Evolutionary conservation across 2,113 vertebrate genomes (phyloP).

Genomic region (Tonatia bakeri): DNA sequence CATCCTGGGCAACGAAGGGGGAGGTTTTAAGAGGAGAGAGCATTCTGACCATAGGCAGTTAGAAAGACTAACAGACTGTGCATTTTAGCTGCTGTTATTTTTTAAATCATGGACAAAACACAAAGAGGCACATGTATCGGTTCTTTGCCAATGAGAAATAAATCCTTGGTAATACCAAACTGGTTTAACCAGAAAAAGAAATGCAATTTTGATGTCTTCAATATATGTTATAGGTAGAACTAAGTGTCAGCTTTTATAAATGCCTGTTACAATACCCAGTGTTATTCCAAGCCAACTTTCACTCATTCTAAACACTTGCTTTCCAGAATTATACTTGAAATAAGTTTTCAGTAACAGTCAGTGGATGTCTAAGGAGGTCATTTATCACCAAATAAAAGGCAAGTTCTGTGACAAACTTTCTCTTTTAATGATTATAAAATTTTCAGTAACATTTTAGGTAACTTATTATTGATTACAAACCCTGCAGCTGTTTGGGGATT

Average conservation of each 20-base stretch:
- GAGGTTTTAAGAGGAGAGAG: background rate
- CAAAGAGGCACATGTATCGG: background rate
- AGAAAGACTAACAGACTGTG: background rate
- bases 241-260: background rate
- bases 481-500: constrained; percentile 5
- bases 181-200: constrained; percentile 33
- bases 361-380: background rate
- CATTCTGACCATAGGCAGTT: background rate
- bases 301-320: background rate
- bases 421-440: constrained; percentile 16
- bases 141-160: constrained; percentile 9
- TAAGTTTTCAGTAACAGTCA: background rate
- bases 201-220: constrained; percentile 4
- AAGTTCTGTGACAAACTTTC: constrained; percentile 9
- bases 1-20: background rate
- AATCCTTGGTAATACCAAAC: background rate
- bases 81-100: background rate
- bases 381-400: background rate
- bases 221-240: background rate
- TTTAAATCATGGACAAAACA: background rate
- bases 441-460: background rate
- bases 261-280: background rate
- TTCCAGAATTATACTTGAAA: background rate
- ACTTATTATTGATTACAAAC: background rate
- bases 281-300: background rate